phyloP scores from a whole-genome alignment of 2,797 vertebrate genomes.

The Peromyscus eremicus region DNA sequence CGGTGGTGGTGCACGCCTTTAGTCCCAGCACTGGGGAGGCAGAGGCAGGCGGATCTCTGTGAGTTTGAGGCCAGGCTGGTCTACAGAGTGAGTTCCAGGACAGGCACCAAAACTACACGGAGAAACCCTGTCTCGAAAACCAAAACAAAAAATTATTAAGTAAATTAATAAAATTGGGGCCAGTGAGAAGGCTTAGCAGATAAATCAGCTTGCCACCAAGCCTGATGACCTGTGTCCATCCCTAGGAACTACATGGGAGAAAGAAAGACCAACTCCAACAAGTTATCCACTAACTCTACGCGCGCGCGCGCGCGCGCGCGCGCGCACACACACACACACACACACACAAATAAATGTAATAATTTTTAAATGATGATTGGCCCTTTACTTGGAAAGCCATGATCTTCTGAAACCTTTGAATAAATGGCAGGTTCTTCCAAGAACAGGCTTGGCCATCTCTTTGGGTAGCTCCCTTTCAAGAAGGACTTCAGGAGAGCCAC shows the following conservation, averaged over 20 bases:
- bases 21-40: neutral
- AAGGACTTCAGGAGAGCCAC: neutral
- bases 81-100: neutral
- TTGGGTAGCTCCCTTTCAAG: neutral
- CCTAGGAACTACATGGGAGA: neutral
- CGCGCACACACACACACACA: too few relatives aligned
- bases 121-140: neutral
- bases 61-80: neutral
- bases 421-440: neutral
- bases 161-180: neutral
- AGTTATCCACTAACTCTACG: neutral
- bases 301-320: too few relatives aligned
- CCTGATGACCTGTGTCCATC: neutral
- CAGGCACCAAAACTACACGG: neutral
- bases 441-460: neutral
- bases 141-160: neutral
- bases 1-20: neutral
- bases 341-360: neutral
- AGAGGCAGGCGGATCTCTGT: neutral
- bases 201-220: neutral
- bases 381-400: neutral
- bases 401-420: neutral
- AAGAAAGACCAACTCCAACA: neutral
- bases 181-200: neutral
- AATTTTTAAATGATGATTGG: neutral